phyloP scores from a whole-genome alignment of 2,888 invertebrate species.

The Drosophila siamana region DNA sequence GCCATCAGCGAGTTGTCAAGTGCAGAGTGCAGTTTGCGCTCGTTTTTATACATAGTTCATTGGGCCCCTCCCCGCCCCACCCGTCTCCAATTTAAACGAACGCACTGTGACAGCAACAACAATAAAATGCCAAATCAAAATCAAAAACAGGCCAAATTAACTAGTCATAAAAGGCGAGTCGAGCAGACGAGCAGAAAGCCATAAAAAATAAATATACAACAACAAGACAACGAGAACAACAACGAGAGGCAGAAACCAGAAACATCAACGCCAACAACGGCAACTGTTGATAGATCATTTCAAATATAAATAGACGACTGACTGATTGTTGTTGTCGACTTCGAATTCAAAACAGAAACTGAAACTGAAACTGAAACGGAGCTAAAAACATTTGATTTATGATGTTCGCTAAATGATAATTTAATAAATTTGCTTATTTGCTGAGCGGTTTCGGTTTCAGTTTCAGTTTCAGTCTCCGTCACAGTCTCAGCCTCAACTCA shows the following conservation, averaged over 20 bases:
- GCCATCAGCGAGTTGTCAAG: conserved; percentile 69
- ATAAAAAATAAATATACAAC: conserved; percentile 25
- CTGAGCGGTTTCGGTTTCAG: conserved; percentile 26
- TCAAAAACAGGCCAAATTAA: conserved; percentile 75
- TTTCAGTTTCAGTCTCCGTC: conserved; percentile 27
- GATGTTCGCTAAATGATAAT: conserved; percentile 80
- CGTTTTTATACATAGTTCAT: conserved; percentile 66
- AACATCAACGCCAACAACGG: conserved; percentile 61
- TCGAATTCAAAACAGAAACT: conserved; percentile 36
- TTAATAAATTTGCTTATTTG: conserved; percentile 76
- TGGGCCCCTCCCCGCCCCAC: conserved; percentile 42
- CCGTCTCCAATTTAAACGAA: conserved; percentile 47
- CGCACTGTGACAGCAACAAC: conserved; percentile 36
- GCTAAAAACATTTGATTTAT: conserved; percentile 65
- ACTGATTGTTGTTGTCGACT: conserved; percentile 27
- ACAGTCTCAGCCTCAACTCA: not conserved
- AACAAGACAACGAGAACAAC: conserved; percentile 2
- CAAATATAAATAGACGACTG: conserved; percentile 34
- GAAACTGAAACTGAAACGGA: conserved; percentile 45
- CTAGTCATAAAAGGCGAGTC: conserved; percentile 71
- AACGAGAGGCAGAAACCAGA: conserved; percentile 37
- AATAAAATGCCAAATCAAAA: conserved; percentile 73
- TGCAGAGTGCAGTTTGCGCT: conserved; percentile 60
- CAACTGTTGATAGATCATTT: conserved; percentile 81
- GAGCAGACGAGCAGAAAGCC: conserved; percentile 23